phyloP scores from a whole-genome alignment of 2,113 vertebrate species.

The Chunga burmeisteri region DNA sequence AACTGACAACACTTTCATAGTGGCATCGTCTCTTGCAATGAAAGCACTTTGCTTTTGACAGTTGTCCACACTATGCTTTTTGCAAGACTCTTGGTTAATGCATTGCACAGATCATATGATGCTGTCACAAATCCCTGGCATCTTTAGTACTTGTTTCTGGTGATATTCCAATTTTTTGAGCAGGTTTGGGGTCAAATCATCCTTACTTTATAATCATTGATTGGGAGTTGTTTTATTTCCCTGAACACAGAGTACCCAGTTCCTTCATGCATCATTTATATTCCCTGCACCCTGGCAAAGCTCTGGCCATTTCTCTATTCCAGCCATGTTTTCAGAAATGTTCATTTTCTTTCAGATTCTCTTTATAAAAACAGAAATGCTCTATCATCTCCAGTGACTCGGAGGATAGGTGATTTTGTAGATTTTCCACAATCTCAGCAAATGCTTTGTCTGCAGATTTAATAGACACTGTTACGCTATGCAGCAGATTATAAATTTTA shows the following conservation, averaged over 20 bases:
- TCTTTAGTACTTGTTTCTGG: neutral
- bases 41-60: neutral
- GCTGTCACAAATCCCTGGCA: neutral
- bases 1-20: neutral
- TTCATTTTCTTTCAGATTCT: constrained; percentile 53
- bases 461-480: neutral
- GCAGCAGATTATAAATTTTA: constrained; percentile 29
- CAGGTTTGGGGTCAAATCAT: neutral
- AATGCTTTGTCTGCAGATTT: constrained; percentile 40
- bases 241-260: constrained; percentile 7
- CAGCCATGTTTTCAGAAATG: constrained; percentile 48
- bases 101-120: fast-evolving
- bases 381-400: constrained; percentile 4
- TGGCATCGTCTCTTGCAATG: neutral
- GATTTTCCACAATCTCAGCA: constrained; percentile 44
- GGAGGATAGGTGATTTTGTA: constrained; percentile 22
- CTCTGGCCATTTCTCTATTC: constrained; percentile 40
- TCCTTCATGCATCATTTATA: constrained; percentile 58
- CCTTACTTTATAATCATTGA: neutral
- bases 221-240: constrained; percentile 34
- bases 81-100: neutral
- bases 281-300: constrained; percentile 1
- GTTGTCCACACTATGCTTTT: neutral
- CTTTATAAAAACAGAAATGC: constrained; percentile 46
- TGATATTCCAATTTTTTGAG: constrained; percentile 1